A percentile compares a stretch with the other conserved stretches of the same genome.
These are phyloP conservation scores for Potamarius usumacintae DNA, from an alignment of 2,113 vertebrate genomes.

Conservation along the genomic window DNA sequence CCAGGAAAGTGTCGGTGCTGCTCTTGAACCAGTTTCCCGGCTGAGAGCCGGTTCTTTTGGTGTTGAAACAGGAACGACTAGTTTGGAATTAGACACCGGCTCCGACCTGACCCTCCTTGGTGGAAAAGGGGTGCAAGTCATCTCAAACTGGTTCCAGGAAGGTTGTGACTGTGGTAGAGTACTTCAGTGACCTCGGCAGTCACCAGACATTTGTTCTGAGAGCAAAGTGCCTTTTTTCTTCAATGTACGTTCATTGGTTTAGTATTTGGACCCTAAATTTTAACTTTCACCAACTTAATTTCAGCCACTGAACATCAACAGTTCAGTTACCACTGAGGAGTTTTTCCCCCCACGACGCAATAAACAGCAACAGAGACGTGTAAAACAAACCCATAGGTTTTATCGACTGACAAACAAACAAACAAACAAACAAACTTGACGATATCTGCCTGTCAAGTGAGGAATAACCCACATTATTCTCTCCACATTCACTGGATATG, in stretches of 20 bases:
- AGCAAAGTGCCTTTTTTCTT: neutral
- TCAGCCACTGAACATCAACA: conserved; percentile 36
- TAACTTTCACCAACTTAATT: neutral
- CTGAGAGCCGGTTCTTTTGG: too few relatives aligned
- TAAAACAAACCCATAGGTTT: neutral
- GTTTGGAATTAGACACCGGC: too few relatives aligned
- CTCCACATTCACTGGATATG: too few relatives aligned
- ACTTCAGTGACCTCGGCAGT: neutral
- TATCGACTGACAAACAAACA: neutral
- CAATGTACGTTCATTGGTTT: neutral
- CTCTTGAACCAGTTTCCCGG: too few relatives aligned
- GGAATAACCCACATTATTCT: neutral
- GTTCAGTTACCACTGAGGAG: conserved; percentile 23
- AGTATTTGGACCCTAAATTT: neutral
- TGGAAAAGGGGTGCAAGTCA: too few relatives aligned
- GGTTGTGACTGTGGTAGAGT: neutral
- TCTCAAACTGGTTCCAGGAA: too few relatives aligned
- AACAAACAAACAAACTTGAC: neutral
- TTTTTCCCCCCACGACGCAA: conserved; percentile 20
- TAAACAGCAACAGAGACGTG: conserved; percentile 7
- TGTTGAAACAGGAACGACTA: too few relatives aligned
- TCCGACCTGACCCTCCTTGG: too few relatives aligned
- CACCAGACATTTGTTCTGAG: neutral
- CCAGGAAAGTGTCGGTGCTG: too few relatives aligned
- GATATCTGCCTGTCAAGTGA: neutral